Base-by-base conservation (phyloP, 2,113 vertebrate species). In the Salvelinus namaycush region DNA sequence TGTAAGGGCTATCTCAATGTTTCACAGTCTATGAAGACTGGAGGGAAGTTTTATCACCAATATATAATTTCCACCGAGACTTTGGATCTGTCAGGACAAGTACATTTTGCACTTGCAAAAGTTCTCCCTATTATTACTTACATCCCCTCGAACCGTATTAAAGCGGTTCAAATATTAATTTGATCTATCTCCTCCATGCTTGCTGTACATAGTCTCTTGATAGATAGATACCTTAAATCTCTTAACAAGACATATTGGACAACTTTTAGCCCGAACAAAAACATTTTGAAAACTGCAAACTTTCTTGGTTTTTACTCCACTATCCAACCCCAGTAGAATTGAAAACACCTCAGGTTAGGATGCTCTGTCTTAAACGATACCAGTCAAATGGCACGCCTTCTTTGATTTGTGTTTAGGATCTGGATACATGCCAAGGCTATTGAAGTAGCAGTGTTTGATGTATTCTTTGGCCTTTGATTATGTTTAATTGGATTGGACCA, bases 141-240 rank as follows among this genome's bases (percentile, higher is more conserved):
- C 34, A 80, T 69, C n/a, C 22, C 73, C 62, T 72, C 67, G n/a
- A 60, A 64, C 74, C 51, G 29, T 70, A 54, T 76, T 60, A 22
- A 80, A 82, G 65, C 79, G 39, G 71, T 77, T 69, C 73, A 75
- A 69, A 82, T 79, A 86, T 87, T 86, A 26, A 87, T 89, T 86
- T 81, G 79, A 54, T 54, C 51, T 18, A 54, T 54, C 51, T 54
- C 51, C 83, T 84, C 67, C 73, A 75, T n/a, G 54, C 48, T 27
- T 54, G 4, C 73, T 80, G 49, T 75, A 77, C 71, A 78, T 76
- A 51, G 59, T 83, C 67, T 80, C 48, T 31, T 59, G 68, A 72
- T 72, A 68, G 67, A 82, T 68, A 49, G 12, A 71, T 82, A 83
- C 76, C 81, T 88, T 48, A 68, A 73, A 79, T 77, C 14, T 12